Conservation (phyloP, 2,113 vertebrate species). For the Morone saxatilis region DNA sequence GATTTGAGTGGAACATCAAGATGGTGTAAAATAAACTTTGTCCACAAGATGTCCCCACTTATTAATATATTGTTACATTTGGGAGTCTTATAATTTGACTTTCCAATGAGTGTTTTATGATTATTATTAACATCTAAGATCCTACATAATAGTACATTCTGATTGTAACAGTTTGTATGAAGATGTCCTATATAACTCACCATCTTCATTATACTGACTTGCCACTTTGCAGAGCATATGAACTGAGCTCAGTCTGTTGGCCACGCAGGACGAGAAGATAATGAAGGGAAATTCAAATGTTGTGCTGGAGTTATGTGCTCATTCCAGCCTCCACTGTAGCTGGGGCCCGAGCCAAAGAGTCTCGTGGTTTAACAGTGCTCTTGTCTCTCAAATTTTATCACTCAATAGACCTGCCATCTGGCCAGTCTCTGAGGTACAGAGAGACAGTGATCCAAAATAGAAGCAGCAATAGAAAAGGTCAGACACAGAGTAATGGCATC, state of each 20-base stretch:
- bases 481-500: constrained; percentile 68
- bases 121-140: neutral
- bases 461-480: constrained; percentile 79
- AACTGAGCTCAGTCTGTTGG: constrained; percentile 38
- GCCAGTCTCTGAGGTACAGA: constrained; percentile 72
- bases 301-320: constrained; percentile 56
- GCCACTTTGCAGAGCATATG: constrained; percentile 34
- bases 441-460: constrained; percentile 78
- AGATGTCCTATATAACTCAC: constrained; percentile 22
- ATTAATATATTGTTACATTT: constrained; percentile 19
- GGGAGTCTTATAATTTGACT: neutral
- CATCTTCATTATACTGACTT: constrained; percentile 12
- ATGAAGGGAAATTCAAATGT: constrained; percentile 70
- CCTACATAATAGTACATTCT: neutral
- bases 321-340: constrained; percentile 55
- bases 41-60: constrained; percentile 71
- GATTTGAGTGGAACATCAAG: neutral
- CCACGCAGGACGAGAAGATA: constrained; percentile 52
- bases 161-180: neutral
- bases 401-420: constrained; percentile 82
- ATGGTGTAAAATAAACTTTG: constrained; percentile 33
- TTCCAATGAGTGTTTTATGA: neutral
- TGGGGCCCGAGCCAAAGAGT: constrained; percentile 64
- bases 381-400: constrained; percentile 79
- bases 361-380: constrained; percentile 66